A percentile compares a stretch with the other conserved stretches of the same genome.
phyloP scores from a whole-genome alignment of 2,888 invertebrate species.

The Mythimna impura region DNA sequence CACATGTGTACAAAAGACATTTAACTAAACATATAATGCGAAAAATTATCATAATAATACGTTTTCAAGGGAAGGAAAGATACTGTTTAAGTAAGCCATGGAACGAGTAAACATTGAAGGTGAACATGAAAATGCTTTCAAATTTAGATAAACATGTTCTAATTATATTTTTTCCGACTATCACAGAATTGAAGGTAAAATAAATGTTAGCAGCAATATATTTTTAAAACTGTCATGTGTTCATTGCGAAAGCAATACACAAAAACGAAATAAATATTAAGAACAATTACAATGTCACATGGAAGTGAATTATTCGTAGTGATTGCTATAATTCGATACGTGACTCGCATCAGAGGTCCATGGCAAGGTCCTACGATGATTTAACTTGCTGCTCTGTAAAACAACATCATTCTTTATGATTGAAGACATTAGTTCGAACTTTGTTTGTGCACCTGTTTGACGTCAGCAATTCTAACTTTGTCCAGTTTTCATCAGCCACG shows the following conservation, averaged over 20 bases:
- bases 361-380: constrained; percentile 71
- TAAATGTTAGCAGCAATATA: constrained; percentile 26
- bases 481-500: constrained; percentile 73
- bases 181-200: constrained; percentile 14
- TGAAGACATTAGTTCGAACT: constrained; percentile 61
- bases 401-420: constrained; percentile 62
- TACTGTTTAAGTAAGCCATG: constrained; percentile 14
- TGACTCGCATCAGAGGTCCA: constrained; percentile 78
- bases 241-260: constrained; percentile 25
- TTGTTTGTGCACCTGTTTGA: constrained; percentile 52
- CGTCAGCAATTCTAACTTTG: constrained; percentile 62
- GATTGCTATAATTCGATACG: constrained; percentile 83
- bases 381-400: constrained; percentile 36
- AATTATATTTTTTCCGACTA: constrained; percentile 14
- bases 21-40: constrained; percentile 40
- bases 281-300: constrained; percentile 71
- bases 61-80: constrained; percentile 45
- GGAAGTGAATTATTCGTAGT: constrained; percentile 77
- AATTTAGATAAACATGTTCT: constrained; percentile 25
- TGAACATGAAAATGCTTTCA: constrained; percentile 38
- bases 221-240: constrained; percentile 35
- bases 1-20: constrained; percentile 48
- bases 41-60: constrained; percentile 52
- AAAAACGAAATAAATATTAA: constrained; percentile 57
- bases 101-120: constrained; percentile 26